phyloP scores from a whole-genome alignment of 2,113 vertebrate species.

The Meriones unguiculatus region DNA sequence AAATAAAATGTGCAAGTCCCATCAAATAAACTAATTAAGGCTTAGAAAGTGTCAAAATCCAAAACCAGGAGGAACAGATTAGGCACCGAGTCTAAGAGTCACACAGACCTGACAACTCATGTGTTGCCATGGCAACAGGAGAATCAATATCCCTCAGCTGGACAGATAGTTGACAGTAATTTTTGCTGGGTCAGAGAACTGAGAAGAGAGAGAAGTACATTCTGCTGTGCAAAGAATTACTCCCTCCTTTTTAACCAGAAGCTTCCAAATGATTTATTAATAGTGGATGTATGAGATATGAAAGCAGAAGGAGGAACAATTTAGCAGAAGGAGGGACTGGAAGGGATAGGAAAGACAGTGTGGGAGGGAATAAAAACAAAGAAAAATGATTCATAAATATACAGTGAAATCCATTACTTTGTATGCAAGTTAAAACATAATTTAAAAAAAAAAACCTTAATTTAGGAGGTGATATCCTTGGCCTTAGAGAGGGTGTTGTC shows the following conservation, averaged over 20 bases:
- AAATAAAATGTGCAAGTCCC: constrained; percentile 85
- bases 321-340: not conserved
- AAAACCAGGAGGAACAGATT: constrained; percentile 85
- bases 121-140: constrained; percentile 88
- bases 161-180: constrained; percentile 89
- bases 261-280: constrained; percentile 81
- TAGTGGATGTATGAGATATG: not conserved
- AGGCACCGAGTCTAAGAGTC: constrained; percentile 79
- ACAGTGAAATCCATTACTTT: not conserved
- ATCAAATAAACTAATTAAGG: constrained; percentile 89
- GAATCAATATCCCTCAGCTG: constrained; percentile 87
- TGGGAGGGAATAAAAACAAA: not conserved
- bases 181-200: constrained; percentile 90
- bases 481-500: not conserved
- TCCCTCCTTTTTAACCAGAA: constrained; percentile 81
- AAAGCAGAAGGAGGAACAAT: no score
- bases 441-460: not conserved
- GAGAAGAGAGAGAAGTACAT: constrained; percentile 86
- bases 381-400: not conserved
- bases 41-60: constrained; percentile 88
- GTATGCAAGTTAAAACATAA: not conserved
- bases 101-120: constrained; percentile 85
- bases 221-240: constrained; percentile 80
- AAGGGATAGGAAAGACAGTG: not conserved
- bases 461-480: not conserved